Percentiles rank a stretch among this genome's conserved stretches.
phyloP scores from a whole-genome alignment of 53 echinoderm and acorn worm species.

The Arbacia lixula region DNA sequence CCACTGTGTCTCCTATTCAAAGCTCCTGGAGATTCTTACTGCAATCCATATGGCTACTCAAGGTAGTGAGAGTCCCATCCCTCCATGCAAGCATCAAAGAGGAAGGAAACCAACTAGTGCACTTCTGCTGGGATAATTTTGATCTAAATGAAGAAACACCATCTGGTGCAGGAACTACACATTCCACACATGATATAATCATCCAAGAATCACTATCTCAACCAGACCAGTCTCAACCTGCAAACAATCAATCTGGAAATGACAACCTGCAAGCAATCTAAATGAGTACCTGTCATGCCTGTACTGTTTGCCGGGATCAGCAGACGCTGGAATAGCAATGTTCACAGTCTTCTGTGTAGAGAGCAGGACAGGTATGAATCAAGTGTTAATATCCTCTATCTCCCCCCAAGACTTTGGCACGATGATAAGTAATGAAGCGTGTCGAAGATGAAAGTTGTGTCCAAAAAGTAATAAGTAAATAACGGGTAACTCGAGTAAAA shows the following conservation, averaged over 20 bases:
- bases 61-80: slow-evolving; percentile 29
- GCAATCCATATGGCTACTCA: slow-evolving; percentile 39
- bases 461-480: no score
- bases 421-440: no score
- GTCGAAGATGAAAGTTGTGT: no score
- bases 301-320: no score
- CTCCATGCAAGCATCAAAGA: slow-evolving; percentile 58
- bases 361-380: no score
- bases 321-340: no score
- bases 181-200: slow-evolving; percentile 61
- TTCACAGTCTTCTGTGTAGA: no score
- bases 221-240: no score
- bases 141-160: slow-evolving; percentile 68
- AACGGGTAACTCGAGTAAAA: no score
- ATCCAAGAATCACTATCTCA: slow-evolving; percentile 56
- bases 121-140: slow-evolving; percentile 72
- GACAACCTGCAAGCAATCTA: slow-evolving; percentile 14
- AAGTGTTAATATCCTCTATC: no score
- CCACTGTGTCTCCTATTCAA: slow-evolving; percentile 64
- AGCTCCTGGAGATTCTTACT: slow-evolving; percentile 58
- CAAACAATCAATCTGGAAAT: neutral
- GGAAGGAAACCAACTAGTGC: slow-evolving; percentile 54
- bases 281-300: no score
- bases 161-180: slow-evolving; percentile 67
- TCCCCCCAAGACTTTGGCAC: no score